Evolutionary conservation across 2,113 vertebrate genomes (phyloP), one percentile per base, ranked within the genome.

Genomic region (Callospermophilus lateralis): DNA sequence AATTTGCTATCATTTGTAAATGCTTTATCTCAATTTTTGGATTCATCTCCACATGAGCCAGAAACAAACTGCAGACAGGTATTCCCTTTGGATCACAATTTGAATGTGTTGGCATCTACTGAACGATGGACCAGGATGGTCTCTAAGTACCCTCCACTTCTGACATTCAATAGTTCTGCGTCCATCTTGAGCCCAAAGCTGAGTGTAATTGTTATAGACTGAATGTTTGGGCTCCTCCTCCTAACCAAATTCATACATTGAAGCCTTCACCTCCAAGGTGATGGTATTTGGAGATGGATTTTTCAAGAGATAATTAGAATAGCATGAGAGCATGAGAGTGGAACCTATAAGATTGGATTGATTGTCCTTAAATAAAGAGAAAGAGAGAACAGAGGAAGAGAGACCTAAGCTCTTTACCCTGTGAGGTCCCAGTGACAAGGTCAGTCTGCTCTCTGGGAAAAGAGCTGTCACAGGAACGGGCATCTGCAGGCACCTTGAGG

Each of bases 331-430:
- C 2, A 13, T 4, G 9, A 30, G 12, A 10, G 30, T 6, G 24
- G 26, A 12, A 22, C 0, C 3, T 9, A 1, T 0, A 2, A 39
- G 53, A 68, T 22, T 26, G 68, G 45, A 58, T 55, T 37, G 6
- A 5, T 26, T 26, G 32, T 48, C 51, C 39, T 51, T 34, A 48
- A 13, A 68, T 68, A 26, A 74, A 74, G 28, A 53, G 48, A 6
- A 84, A 76, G n/a, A 65, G 1, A 24, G n/a, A 12, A 24, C 61
- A 65, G 26, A 48, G 39, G 4, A 78, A 84, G 39, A 68, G 0
- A 20, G 32, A 10, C 1, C 37, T 20, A 0, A 8, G 30, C 65
- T 32, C 16, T 85, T n/a, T 8, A 8, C 37, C 42, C 6, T 32
- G 9, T 32, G 24, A 73, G 37, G 4, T 8, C 55, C 70, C 2